phyloP scores from a whole-genome alignment of 2,888 invertebrate species.

The Apotomis turbidana region DNA sequence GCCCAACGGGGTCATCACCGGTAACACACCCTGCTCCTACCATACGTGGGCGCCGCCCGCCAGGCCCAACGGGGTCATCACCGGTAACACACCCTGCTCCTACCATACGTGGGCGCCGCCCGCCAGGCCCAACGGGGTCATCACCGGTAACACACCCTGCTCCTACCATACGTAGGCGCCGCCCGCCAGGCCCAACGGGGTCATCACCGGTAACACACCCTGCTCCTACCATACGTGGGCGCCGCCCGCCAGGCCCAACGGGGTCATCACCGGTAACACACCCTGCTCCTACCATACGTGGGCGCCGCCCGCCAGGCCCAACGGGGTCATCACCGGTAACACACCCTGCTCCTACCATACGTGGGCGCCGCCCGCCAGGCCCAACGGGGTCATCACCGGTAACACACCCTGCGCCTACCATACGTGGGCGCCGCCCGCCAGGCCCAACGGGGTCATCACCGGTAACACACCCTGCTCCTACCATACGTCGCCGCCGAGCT shows the following conservation, averaged over 20 bases:
- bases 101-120: slow-evolving; percentile 99
- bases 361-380: slow-evolving; percentile 96
- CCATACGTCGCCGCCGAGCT: slow-evolving; percentile 88
- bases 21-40: too few species aligned
- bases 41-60: slow-evolving; percentile 98
- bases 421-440: slow-evolving; percentile 97
- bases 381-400: slow-evolving; percentile 94
- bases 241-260: slow-evolving; percentile 94
- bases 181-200: slow-evolving; percentile 93
- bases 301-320: slow-evolving; percentile 94
- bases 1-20: slow-evolving; percentile 93
- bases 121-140: slow-evolving; percentile 92
- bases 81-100: too few species aligned
- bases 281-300: too few species aligned
- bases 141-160: too few species aligned
- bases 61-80: slow-evolving; percentile 92
- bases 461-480: too few species aligned
- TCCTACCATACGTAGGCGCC: too few species aligned
- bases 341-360: too few species aligned
- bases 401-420: too few species aligned
- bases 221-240: too few species aligned
- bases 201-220: too few species aligned
- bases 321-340: slow-evolving; percentile 94
- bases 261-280: slow-evolving; percentile 93
- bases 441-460: slow-evolving; percentile 93